These are phyloP conservation scores for Scaeva pyrastri DNA, from an alignment of 2,888 invertebrate species.

Conservation along the genomic window DNA sequence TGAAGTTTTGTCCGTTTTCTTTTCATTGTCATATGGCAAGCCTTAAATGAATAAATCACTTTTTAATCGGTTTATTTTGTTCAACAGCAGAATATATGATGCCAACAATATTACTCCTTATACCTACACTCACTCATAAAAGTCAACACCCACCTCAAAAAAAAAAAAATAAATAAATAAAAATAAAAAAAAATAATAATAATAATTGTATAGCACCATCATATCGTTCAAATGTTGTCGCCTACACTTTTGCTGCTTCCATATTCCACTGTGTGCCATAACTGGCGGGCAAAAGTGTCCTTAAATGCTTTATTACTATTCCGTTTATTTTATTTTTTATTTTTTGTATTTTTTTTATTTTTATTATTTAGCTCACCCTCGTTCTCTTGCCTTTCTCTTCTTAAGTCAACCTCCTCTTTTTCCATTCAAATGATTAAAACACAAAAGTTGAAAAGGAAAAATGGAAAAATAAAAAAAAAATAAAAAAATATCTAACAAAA, in stretches of 20 bases:
- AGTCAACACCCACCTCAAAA: slow-evolving; percentile 9
- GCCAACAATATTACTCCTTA: not conserved
- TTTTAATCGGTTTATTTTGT: slow-evolving; percentile 38
- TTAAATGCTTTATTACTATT: slow-evolving; percentile 63
- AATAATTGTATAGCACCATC: slow-evolving; percentile 20
- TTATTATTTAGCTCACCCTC: not conserved
- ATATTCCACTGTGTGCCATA: slow-evolving; percentile 40
- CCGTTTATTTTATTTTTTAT: slow-evolving; percentile 17
- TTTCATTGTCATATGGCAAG: not conserved
- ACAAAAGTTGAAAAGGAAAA: slow-evolving; percentile 29
- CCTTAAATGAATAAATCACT: slow-evolving; percentile 40
- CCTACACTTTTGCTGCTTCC: slow-evolving; percentile 28
- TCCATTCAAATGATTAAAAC: slow-evolving; percentile 44
- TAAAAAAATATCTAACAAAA: slow-evolving; percentile 53
- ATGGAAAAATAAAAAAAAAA: not conserved
- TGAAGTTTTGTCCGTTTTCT: not conserved
- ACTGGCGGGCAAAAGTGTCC: slow-evolving; percentile 43
- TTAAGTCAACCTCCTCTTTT: not conserved
- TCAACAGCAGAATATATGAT: slow-evolving; percentile 14
- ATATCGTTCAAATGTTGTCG: slow-evolving; percentile 22
- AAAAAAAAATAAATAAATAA: not conserved
- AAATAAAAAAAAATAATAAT: not conserved
- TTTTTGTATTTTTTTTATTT: not conserved
- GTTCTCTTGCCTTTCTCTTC: not conserved
- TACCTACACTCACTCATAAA: not conserved